Evolutionary conservation across 2,888 invertebrate species (phyloP).

Genomic region (Epirrita christyi): DNA sequence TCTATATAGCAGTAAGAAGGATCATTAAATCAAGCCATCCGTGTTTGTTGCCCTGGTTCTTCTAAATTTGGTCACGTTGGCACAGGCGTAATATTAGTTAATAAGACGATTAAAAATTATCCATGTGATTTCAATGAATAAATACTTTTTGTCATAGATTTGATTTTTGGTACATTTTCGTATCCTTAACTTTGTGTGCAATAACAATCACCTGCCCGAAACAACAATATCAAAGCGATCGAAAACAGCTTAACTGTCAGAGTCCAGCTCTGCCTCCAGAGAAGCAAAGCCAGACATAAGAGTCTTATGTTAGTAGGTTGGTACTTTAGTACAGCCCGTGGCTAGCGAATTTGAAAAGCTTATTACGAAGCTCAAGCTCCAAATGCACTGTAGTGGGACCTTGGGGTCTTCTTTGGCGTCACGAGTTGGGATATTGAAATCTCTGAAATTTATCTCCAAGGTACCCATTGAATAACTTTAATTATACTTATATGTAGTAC

Average conservation of each 20-base stretch:
- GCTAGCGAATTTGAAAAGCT: constrained; percentile 52
- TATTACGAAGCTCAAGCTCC: constrained; percentile 43
- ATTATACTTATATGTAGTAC: too few relatives aligned
- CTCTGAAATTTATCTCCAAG: constrained; percentile 5
- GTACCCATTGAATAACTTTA: neutral
- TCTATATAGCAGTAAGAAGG: too few relatives aligned
- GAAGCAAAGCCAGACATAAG: constrained; percentile 54
- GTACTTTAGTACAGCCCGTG: constrained; percentile 46
- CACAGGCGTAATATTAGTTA: too few relatives aligned
- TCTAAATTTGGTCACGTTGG: too few relatives aligned
- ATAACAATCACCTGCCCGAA: too few relatives aligned
- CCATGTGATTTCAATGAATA: too few relatives aligned
- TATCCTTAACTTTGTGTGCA: neutral
- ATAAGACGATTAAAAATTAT: too few relatives aligned
- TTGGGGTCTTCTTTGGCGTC: constrained; percentile 26
- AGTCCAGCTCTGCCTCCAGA: constrained; percentile 29
- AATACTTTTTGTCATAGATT: too few relatives aligned
- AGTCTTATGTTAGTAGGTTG: constrained; percentile 51
- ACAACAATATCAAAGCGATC: neutral
- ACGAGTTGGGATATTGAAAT: constrained; percentile 14
- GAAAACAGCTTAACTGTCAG: constrained; percentile 11
- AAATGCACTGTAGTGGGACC: constrained; percentile 34
- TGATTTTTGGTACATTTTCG: too few relatives aligned
- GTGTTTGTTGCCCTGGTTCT: too few relatives aligned
- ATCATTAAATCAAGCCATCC: too few relatives aligned